A percentile compares a stretch with the other conserved stretches of the same genome.
These are phyloP conservation scores for Chionoecetes opilio DNA, from an alignment of 1,140 invertebrate species.

Conservation along the genomic window DNA sequence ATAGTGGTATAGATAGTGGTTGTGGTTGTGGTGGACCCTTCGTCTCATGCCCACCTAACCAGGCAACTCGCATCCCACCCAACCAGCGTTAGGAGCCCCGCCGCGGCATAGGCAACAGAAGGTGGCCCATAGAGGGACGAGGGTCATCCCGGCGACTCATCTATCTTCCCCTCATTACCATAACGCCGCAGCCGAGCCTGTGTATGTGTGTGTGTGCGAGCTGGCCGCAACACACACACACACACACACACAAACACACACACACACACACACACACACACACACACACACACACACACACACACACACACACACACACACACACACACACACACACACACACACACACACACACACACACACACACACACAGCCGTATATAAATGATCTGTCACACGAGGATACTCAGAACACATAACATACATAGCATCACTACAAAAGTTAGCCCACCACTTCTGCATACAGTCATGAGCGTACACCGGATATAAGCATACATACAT, in stretches of 20 bases:
- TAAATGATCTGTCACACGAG: neutral
- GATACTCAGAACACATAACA: slow-evolving; percentile 29
- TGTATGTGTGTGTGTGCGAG: neutral
- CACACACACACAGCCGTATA: neutral
- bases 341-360: slow-evolving; percentile 25
- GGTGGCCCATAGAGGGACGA: slow-evolving; percentile 14
- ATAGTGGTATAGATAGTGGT: neutral
- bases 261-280: neutral
- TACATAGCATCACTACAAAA: slow-evolving; percentile 30
- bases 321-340: neutral
- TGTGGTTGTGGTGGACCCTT: neutral
- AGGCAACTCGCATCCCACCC: neutral
- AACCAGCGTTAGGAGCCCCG: neutral
- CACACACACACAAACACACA: slow-evolving; percentile 16
- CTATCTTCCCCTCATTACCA: slow-evolving; percentile 28
- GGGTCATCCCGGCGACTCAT: neutral
- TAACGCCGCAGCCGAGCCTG: neutral
- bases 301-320: neutral
- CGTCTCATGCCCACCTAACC: neutral
- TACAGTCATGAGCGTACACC: neutral
- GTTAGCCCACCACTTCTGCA: neutral
- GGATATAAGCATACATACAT: slow-evolving; percentile 41
- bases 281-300: slow-evolving; percentile 25
- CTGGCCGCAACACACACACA: neutral
- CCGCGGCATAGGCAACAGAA: slow-evolving; percentile 1